Percentiles rank a stretch among this genome's conserved stretches.
These are phyloP conservation scores for Habrosyne pyritoides DNA, from an alignment of 2,888 invertebrate genomes.

Conservation along the genomic window DNA sequence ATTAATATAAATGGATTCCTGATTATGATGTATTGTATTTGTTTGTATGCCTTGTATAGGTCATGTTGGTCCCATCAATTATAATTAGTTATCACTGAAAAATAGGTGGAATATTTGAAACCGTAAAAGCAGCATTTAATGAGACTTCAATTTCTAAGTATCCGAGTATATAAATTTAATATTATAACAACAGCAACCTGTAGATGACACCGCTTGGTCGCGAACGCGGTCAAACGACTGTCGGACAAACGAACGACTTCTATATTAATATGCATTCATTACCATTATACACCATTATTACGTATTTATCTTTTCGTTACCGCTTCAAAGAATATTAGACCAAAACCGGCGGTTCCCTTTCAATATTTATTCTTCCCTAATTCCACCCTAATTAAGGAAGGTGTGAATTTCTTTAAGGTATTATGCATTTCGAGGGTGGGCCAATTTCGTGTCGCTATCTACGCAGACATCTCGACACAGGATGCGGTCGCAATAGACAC, in stretches of 20 bases:
- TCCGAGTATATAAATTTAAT: not conserved
- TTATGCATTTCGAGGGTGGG: slow-evolving; percentile 71
- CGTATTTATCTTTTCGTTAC: slow-evolving; percentile 64
- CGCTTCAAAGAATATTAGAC: slow-evolving; percentile 44
- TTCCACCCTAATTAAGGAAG: slow-evolving; percentile 77
- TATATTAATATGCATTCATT: slow-evolving; percentile 47
- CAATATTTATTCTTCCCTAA: slow-evolving; percentile 74
- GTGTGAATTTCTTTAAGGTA: slow-evolving; percentile 77
- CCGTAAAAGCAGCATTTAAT: no score
- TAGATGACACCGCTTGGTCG: slow-evolving; percentile 10
- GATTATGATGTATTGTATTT: no score
- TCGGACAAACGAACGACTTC: slow-evolving; percentile 11
- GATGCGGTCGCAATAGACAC: slow-evolving; percentile 69
- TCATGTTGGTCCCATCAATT: no score
- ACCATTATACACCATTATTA: slow-evolving; percentile 62
- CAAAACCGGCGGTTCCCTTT: slow-evolving; percentile 52
- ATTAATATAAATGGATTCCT: no score
- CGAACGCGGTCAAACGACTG: slow-evolving; percentile 12
- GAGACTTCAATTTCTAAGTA: no score
- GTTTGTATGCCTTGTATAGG: no score
- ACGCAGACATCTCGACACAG: slow-evolving; percentile 65
- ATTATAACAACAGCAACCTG: not conserved
- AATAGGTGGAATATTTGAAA: not conserved
- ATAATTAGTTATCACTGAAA: no score
- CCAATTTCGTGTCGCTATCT: slow-evolving; percentile 63